A percentile compares a stretch with the other conserved stretches of the same genome.
phyloP scores from a whole-genome alignment of 2,888 invertebrate species.

The Trilocha varians region DNA sequence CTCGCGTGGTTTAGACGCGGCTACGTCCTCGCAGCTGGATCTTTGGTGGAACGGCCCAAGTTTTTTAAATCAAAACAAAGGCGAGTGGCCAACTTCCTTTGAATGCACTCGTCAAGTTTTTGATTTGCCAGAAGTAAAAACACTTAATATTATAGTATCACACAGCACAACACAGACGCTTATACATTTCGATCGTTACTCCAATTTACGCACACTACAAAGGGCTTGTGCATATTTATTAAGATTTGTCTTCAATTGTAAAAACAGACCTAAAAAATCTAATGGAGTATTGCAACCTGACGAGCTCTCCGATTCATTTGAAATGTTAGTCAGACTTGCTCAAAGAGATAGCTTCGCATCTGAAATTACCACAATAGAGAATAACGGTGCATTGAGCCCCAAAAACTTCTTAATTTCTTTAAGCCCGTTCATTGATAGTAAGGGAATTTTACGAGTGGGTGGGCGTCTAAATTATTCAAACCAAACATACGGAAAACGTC shows the following conservation, averaged over 20 bases:
- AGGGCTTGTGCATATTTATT: background rate
- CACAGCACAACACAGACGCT: too few relatives aligned
- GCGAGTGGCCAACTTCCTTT: background rate
- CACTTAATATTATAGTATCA: background rate
- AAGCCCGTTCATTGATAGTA: background rate
- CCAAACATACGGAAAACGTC: background rate
- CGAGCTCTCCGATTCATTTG: background rate
- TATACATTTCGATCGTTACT: conserved; percentile 1
- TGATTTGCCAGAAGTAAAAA: conserved; percentile 1
- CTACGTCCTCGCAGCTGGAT: background rate
- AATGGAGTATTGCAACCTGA: conserved; percentile 1
- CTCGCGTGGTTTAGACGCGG: conserved; percentile 1
- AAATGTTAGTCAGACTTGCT: background rate
- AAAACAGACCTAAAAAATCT: background rate
- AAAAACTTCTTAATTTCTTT: background rate
- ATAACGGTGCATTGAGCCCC: background rate
- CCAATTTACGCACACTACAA: background rate
- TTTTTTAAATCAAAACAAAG: background rate
- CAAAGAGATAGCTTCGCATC: too few relatives aligned
- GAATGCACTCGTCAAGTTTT: background rate
- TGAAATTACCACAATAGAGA: too few relatives aligned
- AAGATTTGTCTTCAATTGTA: background rate
- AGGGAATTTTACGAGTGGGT: background rate
- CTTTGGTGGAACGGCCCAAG: conserved; percentile 3
- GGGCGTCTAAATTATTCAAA: background rate